Evolutionary conservation across 2,113 vertebrate genomes (phyloP).

Genomic region (Okapia johnstoni): DNA sequence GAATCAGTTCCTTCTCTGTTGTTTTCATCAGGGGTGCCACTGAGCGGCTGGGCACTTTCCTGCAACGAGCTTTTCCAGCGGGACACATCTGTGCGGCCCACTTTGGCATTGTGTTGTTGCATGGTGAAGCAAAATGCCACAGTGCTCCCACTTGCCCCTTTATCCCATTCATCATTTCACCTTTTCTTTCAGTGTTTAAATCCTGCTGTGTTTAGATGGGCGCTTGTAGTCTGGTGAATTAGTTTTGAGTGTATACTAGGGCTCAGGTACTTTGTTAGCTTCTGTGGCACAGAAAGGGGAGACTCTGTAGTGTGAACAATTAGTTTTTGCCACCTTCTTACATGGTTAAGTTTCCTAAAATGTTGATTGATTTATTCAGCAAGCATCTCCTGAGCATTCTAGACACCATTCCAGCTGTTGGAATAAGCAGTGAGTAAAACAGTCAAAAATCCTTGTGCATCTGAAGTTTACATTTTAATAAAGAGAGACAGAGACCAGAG

Average conservation of each 20-base stretch:
- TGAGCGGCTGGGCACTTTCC: neutral
- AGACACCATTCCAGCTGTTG: neutral
- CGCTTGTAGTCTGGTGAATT: neutral
- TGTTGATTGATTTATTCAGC: neutral
- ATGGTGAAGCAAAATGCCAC: neutral
- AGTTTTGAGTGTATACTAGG: neutral
- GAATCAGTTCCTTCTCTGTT: neutral
- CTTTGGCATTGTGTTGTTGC: neutral
- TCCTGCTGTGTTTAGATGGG: neutral
- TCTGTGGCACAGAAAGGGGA: neutral
- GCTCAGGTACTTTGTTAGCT: neutral
- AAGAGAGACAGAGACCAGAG: neutral
- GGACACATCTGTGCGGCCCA: neutral
- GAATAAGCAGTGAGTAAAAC: neutral
- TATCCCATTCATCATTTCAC: neutral
- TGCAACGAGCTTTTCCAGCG: neutral
- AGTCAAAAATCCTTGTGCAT: neutral
- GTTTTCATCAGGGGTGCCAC: neutral
- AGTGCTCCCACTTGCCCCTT: neutral
- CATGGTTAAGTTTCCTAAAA: neutral
- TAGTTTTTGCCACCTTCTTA: neutral
- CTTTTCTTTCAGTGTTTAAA: neutral
- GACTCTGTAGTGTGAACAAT: neutral
- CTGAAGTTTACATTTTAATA: neutral
- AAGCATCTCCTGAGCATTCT: neutral